Conservation (phyloP, 2,113 vertebrate species). For the Terrapene triunguis region DNA sequence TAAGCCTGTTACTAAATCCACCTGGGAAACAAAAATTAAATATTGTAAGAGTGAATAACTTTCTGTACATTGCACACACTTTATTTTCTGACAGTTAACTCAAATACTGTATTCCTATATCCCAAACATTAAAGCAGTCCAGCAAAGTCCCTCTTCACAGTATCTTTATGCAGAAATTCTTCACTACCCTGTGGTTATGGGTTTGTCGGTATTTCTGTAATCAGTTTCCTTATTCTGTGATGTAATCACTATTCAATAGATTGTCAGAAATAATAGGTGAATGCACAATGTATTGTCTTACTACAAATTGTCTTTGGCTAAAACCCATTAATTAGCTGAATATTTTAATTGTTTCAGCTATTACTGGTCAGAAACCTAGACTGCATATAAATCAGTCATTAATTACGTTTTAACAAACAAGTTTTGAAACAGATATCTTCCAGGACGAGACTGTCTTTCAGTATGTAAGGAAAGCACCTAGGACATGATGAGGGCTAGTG, state of each 20-base stretch:
- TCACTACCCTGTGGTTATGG: not conserved
- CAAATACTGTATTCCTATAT: not conserved
- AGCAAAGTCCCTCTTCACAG: not conserved
- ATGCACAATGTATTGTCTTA: not conserved
- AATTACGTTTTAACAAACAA: not conserved
- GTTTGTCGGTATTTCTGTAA: not conserved
- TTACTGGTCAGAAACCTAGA: not conserved
- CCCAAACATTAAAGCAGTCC: not conserved
- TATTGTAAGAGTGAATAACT: not conserved
- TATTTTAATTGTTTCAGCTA: not conserved
- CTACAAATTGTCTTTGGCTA: not conserved
- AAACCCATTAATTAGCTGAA: not conserved
- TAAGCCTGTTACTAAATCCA: slow-evolving; percentile 94
- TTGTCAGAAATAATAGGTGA: not conserved
- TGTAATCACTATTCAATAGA: not conserved
- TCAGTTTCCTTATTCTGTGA: not conserved
- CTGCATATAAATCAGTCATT: not conserved
- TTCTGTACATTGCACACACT: not conserved
- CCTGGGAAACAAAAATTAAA: slow-evolving; percentile 81
- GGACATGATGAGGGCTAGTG: not conserved
- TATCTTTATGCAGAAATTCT: not conserved
- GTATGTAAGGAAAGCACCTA: not conserved
- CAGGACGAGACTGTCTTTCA: not conserved
- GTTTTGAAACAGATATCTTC: not conserved
- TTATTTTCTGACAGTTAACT: not conserved